Conservation (phyloP, 2,888 invertebrate genomes). For the Dyspetes luteomarginatus region DNA sequence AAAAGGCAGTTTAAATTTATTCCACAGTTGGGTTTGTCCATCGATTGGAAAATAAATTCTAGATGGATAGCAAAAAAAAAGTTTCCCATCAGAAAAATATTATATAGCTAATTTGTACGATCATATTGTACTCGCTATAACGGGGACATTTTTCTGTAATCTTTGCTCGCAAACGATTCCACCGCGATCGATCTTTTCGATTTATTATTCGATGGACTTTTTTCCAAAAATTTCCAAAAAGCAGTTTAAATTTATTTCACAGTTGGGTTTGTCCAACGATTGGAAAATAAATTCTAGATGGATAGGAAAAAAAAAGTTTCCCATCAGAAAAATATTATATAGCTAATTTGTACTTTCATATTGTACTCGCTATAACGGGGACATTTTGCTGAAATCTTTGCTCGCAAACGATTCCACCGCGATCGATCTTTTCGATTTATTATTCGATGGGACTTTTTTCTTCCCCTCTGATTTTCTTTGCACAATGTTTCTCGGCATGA, state of each 20-base stretch:
- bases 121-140: not conserved
- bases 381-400: not conserved
- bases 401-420: not conserved
- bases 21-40: too few species aligned
- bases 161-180: not conserved
- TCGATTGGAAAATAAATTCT: too few species aligned
- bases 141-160: not conserved
- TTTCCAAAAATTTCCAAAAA: too few species aligned
- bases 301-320: not conserved
- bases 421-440: conserved; percentile 27
- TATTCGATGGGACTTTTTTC: conserved; percentile 30
- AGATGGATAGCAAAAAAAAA: not conserved
- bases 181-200: conserved; percentile 6
- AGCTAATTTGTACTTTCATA: not conserved
- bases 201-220: conserved; percentile 31
- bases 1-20: too few species aligned
- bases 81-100: not conserved
- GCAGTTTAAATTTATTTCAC: too few species aligned
- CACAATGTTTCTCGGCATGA: conserved; percentile 17
- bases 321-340: not conserved
- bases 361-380: not conserved
- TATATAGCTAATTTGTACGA: not conserved
- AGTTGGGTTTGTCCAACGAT: too few species aligned
- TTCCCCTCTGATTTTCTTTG: conserved; percentile 32
- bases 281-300: too few species aligned